A percentile compares a stretch with the other conserved stretches of the same genome.
Evolutionary conservation across 1,140 invertebrate species (phyloP).

Genomic region (Apis laboriosa): DNA sequence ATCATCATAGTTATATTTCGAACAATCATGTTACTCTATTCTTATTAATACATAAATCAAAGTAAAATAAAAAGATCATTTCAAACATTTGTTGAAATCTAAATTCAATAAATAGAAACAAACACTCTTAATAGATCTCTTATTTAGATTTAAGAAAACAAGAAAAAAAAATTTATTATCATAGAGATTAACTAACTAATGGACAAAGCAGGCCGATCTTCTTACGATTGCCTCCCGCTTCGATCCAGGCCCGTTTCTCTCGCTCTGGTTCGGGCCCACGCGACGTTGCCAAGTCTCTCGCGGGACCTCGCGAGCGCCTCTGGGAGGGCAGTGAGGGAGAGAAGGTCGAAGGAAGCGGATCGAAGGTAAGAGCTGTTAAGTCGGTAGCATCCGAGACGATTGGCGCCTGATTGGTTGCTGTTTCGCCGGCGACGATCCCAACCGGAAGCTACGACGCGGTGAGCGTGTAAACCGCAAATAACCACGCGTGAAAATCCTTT

Average conservation of each 20-base stretch:
- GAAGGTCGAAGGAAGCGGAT: conserved; percentile 53
- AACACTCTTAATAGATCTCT: too few species aligned
- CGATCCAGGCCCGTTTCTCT: conserved; percentile 40
- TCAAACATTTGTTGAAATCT: too few species aligned
- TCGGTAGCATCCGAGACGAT: conserved; percentile 69
- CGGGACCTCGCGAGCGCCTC: conserved; percentile 36
- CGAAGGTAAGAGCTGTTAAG: conserved; percentile 65
- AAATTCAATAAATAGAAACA: too few species aligned
- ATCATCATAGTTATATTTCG: too few species aligned
- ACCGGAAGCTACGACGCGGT: conserved; percentile 32
- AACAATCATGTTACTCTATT: too few species aligned
- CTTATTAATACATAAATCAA: too few species aligned
- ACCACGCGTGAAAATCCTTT: background rate
- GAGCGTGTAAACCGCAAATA: conserved; percentile 38
- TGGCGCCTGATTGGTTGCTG: conserved; percentile 62
- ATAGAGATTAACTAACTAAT: background rate
- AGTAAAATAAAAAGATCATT: too few species aligned
- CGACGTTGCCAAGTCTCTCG: conserved; percentile 65
- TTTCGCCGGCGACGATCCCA: conserved; percentile 31
- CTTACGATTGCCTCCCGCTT: conserved; percentile 42
- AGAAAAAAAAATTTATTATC: too few species aligned
- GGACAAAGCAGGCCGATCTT: conserved; percentile 49
- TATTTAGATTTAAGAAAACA: too few species aligned
- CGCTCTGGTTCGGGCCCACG: conserved; percentile 51
- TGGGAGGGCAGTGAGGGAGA: conserved; percentile 54